Evolutionary conservation across 1,140 invertebrate genomes (phyloP).

Genomic region (Drosophila bocqueti): DNA sequence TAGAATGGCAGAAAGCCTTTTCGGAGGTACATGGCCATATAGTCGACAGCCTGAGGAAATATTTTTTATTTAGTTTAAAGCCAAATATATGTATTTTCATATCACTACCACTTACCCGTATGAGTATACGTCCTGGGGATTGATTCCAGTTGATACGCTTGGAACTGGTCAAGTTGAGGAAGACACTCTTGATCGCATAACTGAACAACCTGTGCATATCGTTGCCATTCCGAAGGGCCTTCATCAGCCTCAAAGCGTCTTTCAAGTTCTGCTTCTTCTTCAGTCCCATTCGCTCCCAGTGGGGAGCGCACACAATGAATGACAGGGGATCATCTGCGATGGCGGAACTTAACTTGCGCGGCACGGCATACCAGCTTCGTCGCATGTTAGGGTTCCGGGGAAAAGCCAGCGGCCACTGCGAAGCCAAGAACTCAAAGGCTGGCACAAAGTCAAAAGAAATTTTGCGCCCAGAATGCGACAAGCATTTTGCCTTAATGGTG

Average conservation of each 20-base stretch:
- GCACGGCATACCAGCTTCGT: constrained; percentile 55
- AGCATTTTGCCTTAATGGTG: constrained; percentile 44
- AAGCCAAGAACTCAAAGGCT: constrained; percentile 41
- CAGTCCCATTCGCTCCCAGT: constrained; percentile 52
- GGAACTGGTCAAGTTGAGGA: constrained; percentile 3
- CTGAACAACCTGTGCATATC: constrained; percentile 36
- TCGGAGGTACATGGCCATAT: neutral
- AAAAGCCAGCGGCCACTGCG: constrained; percentile 26
- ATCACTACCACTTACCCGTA: constrained; percentile 27
- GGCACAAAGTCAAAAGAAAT: constrained; percentile 67
- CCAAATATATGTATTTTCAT: no score
- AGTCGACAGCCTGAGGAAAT: constrained; percentile 11
- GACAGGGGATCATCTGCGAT: constrained; percentile 12
- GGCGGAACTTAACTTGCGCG: constrained; percentile 12
- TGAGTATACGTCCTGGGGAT: constrained; percentile 43
- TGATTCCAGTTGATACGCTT: constrained; percentile 26
- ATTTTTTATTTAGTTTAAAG: no score
- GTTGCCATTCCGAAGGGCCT: constrained; percentile 44
- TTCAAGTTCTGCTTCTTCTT: constrained; percentile 52
- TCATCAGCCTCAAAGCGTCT: constrained; percentile 55
- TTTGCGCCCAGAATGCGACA: neutral
- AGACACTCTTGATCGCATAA: constrained; percentile 55
- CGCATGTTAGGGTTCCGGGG: neutral
- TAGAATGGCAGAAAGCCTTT: constrained; percentile 42
- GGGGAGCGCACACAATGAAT: constrained; percentile 52